Evolutionary conservation across 2,888 invertebrate species (phyloP), one percentile per base, ranked within the genome.

Genomic region (Ophion obscuratus): DNA sequence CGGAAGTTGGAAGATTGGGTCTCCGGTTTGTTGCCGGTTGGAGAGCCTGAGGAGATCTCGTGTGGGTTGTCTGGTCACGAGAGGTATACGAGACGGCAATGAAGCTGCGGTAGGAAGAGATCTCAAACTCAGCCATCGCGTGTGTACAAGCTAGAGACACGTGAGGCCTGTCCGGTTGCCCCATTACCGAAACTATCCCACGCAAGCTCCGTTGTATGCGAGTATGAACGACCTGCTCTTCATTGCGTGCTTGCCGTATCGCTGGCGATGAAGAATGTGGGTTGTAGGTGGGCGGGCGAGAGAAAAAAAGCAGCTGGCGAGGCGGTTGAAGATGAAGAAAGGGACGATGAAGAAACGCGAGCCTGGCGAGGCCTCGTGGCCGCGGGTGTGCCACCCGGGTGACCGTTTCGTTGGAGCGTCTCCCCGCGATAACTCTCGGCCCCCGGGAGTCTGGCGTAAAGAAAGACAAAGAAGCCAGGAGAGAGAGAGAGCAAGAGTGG

Each of bases 361-460:
- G 67, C 27, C 53, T 73, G 70, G 84, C 88, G 85, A 87, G 87
- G 88, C 86, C 86, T 88, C 86, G 83, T 81, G 53, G 71, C 47
- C 40, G 57, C 47, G 68, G 9, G 53, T 53, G 17, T 31, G 71
- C 67, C 68, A 53, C 79, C 53, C 78, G 84, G 78, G 64, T 81
- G 80, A 84, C 79, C 85, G 89, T 88, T 88, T 89, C 87, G 86
- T 87, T 78, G 86, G 88, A 87, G 86, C 87, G 88, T 88, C 88
- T 87, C 88, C 89, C 80, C 87, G 87, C 88, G 89, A 90, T 90
- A 90, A 90, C 87, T 90, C 88, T 90, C 87, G 80, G 83, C 82
- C 76, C 81, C 82, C 85, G 87, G 76, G 88, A 87, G 87, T 87
- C 84, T 87, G 82, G 79, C 27, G 47, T n/a, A 24, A 66, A 61